These are phyloP conservation scores for Strongylocentrotus purpuratus DNA, from an alignment of 35 echinoderm and acorn worm genomes.

Conservation along the genomic window DNA sequence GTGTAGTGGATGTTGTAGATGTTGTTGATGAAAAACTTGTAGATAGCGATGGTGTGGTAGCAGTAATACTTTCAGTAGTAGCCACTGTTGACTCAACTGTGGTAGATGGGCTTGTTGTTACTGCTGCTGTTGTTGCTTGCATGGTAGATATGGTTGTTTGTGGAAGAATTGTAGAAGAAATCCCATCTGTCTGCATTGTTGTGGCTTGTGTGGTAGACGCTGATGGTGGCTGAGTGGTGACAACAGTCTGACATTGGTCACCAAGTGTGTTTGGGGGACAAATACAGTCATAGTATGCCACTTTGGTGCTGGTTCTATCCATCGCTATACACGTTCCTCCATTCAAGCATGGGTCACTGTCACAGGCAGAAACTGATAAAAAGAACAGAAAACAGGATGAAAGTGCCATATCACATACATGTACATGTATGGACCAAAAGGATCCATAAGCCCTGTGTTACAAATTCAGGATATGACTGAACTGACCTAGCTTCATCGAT, in stretches of 20 bases:
- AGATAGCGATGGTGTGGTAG: neutral
- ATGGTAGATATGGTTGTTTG: neutral
- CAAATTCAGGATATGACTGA: neutral
- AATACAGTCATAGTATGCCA: slow-evolving; percentile 17
- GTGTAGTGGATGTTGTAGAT: neutral
- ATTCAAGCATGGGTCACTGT: slow-evolving; percentile 41
- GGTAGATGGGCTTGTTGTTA: neutral
- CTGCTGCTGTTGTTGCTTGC: neutral
- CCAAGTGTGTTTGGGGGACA: slow-evolving; percentile 23
- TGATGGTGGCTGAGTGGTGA: slow-evolving; percentile 10
- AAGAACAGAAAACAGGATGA: neutral
- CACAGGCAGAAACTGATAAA: slow-evolving; percentile 31
- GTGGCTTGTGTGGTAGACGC: neutral
- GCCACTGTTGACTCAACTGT: neutral
- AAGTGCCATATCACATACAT: neutral
- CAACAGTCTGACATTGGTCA: slow-evolving; percentile 13
- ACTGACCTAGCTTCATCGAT: neutral
- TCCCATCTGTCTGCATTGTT: neutral
- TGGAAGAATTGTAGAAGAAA: neutral
- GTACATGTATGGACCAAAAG: neutral
- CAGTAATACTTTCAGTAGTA: neutral
- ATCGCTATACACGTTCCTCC: neutral
- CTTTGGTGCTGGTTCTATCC: slow-evolving; percentile 1
- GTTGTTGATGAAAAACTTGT: neutral
- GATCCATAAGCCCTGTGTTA: neutral